A percentile compares a stretch with the other conserved stretches of the same genome.
phyloP scores from a whole-genome alignment of 2,888 invertebrate genomes.

The Endomychus coccineus region DNA sequence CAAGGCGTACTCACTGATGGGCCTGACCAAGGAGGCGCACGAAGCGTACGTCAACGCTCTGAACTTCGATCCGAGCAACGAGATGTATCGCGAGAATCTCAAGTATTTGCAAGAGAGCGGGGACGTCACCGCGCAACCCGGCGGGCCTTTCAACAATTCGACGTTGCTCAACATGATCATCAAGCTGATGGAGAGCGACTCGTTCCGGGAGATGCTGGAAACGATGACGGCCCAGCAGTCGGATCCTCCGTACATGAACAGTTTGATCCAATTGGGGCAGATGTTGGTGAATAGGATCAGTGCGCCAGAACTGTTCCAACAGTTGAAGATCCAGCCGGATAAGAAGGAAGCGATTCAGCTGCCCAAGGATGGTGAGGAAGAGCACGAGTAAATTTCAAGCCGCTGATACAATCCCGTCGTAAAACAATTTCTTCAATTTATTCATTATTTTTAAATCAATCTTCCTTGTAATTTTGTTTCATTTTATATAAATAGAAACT shows the following conservation, averaged over 20 bases:
- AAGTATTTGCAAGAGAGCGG: constrained; percentile 57
- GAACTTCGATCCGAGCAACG: constrained; percentile 84
- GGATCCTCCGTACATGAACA: constrained; percentile 12
- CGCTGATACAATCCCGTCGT: no score
- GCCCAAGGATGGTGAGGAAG: no score
- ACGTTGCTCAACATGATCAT: constrained; percentile 11
- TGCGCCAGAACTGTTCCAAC: constrained; percentile 4
- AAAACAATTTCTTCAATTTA: no score
- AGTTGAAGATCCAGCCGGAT: no score
- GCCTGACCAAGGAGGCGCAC: constrained; percentile 73
- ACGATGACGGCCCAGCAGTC: constrained; percentile 9
- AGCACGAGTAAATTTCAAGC: no score
- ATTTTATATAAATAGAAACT: no score
- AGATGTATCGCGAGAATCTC: constrained; percentile 78
- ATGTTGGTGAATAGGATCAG: constrained; percentile 11
- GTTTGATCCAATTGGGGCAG: constrained; percentile 13
- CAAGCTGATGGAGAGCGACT: constrained; percentile 15
- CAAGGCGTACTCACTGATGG: constrained; percentile 72
- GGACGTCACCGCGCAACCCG: background rate
- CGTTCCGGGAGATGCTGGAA: constrained; percentile 11
- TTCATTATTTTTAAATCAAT: no score
- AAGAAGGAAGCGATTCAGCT: no score
- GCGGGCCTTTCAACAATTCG: constrained; percentile 6
- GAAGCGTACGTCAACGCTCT: constrained; percentile 79
- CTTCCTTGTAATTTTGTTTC: no score